These are phyloP conservation scores for Lottia scabra DNA, from an alignment of 2,888 invertebrate species.

Conservation along the genomic window DNA sequence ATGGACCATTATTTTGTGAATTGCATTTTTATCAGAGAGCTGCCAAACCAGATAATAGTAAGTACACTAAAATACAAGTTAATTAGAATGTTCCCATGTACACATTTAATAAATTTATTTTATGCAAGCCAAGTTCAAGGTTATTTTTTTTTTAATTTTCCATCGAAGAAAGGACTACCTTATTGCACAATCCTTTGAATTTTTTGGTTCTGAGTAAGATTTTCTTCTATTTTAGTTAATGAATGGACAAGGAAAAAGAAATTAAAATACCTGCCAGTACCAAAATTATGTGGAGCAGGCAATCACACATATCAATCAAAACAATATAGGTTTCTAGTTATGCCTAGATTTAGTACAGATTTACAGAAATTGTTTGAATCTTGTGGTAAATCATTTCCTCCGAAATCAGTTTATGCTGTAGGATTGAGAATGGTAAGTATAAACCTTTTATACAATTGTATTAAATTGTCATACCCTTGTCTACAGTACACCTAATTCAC, in stretches of 20 bases:
- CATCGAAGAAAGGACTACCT: no score
- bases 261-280: slow-evolving; percentile 84
- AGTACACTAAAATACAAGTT: slow-evolving; percentile 57
- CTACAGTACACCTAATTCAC: no score
- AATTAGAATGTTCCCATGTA: no score
- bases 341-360: slow-evolving; percentile 90
- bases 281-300: slow-evolving; percentile 89
- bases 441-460: no score
- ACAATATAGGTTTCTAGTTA: slow-evolving; percentile 91
- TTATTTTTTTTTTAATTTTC: no score
- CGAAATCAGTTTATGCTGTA: slow-evolving; percentile 83
- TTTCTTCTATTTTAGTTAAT: slow-evolving; percentile 74
- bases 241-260: slow-evolving; percentile 77
- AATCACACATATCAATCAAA: slow-evolving; percentile 81
- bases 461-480: no score
- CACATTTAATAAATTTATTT: no score
- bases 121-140: no score
- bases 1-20: slow-evolving; percentile 98
- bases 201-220: no score
- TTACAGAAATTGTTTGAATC: slow-evolving; percentile 83
- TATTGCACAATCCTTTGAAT: no score
- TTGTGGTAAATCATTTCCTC: slow-evolving; percentile 74
- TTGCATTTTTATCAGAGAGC: slow-evolving; percentile 93
- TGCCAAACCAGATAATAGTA: slow-evolving; percentile 84
- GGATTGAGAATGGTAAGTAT: slow-evolving; percentile 83